Percentiles rank a stretch among this genome's conserved stretches.
phyloP scores from a whole-genome alignment of 2,888 invertebrate genomes.

The Endotricha flammealis region DNA sequence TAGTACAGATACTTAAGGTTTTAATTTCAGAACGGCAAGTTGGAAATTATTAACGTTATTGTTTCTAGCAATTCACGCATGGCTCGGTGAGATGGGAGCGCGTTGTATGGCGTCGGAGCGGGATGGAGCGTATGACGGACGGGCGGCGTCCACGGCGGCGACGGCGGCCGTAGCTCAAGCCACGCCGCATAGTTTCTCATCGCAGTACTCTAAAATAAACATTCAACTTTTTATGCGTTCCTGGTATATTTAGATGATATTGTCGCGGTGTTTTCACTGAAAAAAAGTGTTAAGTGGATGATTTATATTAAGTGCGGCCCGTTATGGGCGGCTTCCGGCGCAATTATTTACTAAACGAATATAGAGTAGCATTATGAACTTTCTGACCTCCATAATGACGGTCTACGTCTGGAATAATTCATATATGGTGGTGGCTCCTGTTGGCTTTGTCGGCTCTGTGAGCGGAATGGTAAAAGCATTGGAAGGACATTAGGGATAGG shows the following conservation, averaged over 20 bases:
- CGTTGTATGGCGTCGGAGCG: constrained; percentile 29
- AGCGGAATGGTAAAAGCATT: background rate
- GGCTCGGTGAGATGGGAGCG: constrained; percentile 37
- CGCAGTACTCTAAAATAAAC: constrained; percentile 67
- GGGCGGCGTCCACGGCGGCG: constrained; percentile 52
- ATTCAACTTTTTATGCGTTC: constrained; percentile 65
- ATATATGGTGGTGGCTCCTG: constrained; percentile 31
- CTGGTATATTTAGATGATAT: constrained; percentile 69
- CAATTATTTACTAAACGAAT: constrained; percentile 54
- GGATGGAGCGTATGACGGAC: constrained; percentile 65
- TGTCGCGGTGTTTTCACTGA: constrained; percentile 54
- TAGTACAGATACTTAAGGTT: constrained; percentile 28
- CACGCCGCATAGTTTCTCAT: constrained; percentile 70
- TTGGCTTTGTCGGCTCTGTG: constrained; percentile 35
- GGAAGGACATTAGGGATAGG: background rate
- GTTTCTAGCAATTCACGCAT: constrained; percentile 62
- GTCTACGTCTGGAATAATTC: constrained; percentile 50
- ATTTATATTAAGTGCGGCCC: constrained; percentile 69
- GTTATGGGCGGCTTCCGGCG: constrained; percentile 68
- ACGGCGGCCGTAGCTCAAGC: constrained; percentile 64
- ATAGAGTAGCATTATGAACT: constrained; percentile 31
- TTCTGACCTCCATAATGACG: constrained; percentile 38
- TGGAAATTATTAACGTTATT: constrained; percentile 58
- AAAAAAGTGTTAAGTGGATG: constrained; percentile 77
- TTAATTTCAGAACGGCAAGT: constrained; percentile 31